phyloP scores from a whole-genome alignment of 2,888 invertebrate species.

The Trichopria drosophilae region DNA sequence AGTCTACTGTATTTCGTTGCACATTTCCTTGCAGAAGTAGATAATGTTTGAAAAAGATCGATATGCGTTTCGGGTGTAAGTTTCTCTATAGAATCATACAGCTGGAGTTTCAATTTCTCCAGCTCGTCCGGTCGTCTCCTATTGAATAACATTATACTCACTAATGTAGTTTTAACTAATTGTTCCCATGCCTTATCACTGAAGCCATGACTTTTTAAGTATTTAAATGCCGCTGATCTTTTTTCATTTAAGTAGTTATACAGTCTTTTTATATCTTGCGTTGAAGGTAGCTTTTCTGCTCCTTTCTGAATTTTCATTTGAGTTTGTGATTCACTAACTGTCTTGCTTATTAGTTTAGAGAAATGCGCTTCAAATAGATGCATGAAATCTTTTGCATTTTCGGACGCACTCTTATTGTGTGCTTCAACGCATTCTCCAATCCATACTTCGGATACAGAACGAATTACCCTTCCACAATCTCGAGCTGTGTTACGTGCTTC shows the following conservation, averaged over 20 bases:
- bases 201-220: neutral
- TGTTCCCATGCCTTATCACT: neutral
- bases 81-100: slow-evolving; percentile 7
- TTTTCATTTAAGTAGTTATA: neutral
- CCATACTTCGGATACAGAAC: too few relatives aligned
- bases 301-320: slow-evolving; percentile 1
- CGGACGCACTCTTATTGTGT: too few relatives aligned
- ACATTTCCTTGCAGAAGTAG: too few relatives aligned
- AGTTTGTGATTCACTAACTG: slow-evolving; percentile 10
- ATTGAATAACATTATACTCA: slow-evolving; percentile 16
- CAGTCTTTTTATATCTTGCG: slow-evolving; percentile 9
- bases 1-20: slow-evolving; percentile 9
- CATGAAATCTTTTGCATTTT: slow-evolving; percentile 31
- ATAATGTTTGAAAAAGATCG: slow-evolving; percentile 6
- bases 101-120: slow-evolving; percentile 8
- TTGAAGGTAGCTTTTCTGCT: slow-evolving; percentile 6
- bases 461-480: neutral
- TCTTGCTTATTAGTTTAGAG: slow-evolving; percentile 27
- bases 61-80: neutral
- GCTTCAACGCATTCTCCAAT: too few relatives aligned
- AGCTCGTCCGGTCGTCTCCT: slow-evolving; percentile 19
- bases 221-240: neutral
- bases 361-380: slow-evolving; percentile 29
- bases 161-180: slow-evolving; percentile 10
- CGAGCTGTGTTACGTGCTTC: slow-evolving; percentile 1